Percentiles rank a stretch among this genome's conserved stretches.
phyloP scores from a whole-genome alignment of 92 coral and sea anemone species.

The Meandrina meandrites region DNA sequence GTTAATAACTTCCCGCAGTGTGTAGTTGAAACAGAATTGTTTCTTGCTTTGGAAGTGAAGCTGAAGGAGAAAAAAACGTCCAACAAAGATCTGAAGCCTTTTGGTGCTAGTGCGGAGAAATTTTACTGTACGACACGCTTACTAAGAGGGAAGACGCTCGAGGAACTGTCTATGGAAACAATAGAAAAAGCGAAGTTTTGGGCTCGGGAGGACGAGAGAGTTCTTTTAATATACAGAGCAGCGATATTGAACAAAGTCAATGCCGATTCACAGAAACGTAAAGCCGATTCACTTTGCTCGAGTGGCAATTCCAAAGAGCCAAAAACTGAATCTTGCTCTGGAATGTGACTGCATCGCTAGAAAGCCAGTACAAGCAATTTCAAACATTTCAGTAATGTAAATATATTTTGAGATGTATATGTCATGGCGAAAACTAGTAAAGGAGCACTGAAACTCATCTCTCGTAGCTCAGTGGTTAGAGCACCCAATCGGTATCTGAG shows the following conservation, averaged over 20 bases:
- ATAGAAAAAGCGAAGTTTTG: not conserved
- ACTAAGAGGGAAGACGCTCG: conserved; percentile 1
- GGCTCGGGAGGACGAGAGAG: not conserved
- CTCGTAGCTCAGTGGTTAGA: too few relatives aligned
- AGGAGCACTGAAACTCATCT: too few relatives aligned
- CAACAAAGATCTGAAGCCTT: conserved; percentile 28
- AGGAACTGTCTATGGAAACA: not conserved
- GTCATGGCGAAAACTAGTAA: not conserved
- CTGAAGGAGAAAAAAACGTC: conserved; percentile 5
- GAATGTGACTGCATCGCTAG: not conserved
- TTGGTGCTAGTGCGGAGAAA: conserved; percentile 33
- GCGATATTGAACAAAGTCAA: not conserved
- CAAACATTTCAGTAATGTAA: not conserved
- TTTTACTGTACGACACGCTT: conserved; percentile 25
- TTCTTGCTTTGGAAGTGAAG: conserved; percentile 27
- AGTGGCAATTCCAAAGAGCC: not conserved
- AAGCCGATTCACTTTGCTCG: not conserved
- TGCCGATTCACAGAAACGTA: not conserved
- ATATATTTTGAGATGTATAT: too few relatives aligned
- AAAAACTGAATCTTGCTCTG: not conserved
- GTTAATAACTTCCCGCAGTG: conserved; percentile 26
- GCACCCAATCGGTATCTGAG: too few relatives aligned
- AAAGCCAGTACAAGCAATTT: too few relatives aligned
- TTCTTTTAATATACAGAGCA: not conserved
- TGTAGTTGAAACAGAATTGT: conserved; percentile 39